Percentiles rank a stretch among this genome's conserved stretches.
phyloP scores from a whole-genome alignment of 2,797 vertebrate genomes.

The Coilia nasus region DNA sequence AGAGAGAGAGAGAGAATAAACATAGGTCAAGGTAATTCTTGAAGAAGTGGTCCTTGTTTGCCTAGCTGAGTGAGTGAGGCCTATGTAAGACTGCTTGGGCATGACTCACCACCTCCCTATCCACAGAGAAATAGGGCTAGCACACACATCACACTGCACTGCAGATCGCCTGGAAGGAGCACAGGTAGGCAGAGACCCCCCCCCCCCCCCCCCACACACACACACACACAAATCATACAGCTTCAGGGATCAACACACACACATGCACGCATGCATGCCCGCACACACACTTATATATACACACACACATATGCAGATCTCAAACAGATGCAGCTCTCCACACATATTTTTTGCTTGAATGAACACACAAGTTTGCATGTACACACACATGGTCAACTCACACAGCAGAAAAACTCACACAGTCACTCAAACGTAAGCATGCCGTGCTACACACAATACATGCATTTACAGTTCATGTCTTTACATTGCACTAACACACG shows the following conservation, averaged over 20 bases:
- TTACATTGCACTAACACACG: not conserved
- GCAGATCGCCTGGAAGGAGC: not conserved
- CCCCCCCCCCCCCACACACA: not conserved
- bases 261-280: not conserved
- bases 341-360: not conserved
- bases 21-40: not conserved
- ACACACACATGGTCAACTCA: not conserved
- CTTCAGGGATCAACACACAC: not conserved
- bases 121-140: not conserved
- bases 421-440: not conserved
- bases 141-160: slow-evolving; percentile 22
- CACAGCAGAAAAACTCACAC: not conserved
- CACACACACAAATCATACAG: not conserved
- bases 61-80: not conserved
- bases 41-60: not conserved
- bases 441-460: not conserved
- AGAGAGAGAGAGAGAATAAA: not conserved
- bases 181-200: not conserved
- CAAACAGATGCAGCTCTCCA: not conserved
- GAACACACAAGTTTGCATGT: not conserved
- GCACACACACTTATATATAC: not conserved
- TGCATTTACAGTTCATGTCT: not conserved
- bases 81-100: not conserved
- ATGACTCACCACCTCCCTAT: not conserved
- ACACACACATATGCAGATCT: not conserved